phyloP scores from a whole-genome alignment of 2,797 vertebrate species.

The Microctenopoma stevenorrisi region DNA sequence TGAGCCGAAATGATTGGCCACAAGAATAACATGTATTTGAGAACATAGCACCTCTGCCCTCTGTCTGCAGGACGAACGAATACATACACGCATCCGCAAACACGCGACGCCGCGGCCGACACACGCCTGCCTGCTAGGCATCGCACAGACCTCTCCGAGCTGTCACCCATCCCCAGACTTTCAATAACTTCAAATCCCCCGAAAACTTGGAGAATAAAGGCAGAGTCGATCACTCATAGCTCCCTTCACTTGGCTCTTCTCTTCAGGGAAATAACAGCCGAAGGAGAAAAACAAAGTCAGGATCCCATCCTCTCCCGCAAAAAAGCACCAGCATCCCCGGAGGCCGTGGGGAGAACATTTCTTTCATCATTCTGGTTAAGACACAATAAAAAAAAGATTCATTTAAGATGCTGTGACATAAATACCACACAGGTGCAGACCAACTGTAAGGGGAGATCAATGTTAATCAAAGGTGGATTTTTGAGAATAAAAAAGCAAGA shows the following conservation, averaged over 20 bases:
- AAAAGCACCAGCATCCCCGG: constrained; percentile 53
- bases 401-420: constrained; percentile 66
- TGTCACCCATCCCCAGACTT: constrained; percentile 74
- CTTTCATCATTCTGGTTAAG: constrained; percentile 70
- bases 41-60: constrained; percentile 53
- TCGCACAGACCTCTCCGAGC: constrained; percentile 62
- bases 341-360: constrained; percentile 59
- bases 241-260: constrained; percentile 58
- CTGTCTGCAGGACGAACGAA: constrained; percentile 15
- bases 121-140: constrained; percentile 59
- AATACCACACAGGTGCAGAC: constrained; percentile 49
- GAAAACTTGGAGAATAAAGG: constrained; percentile 77
- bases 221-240: constrained; percentile 79
- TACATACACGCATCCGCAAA: constrained; percentile 6
- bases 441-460: constrained; percentile 51
- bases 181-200: constrained; percentile 80
- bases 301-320: constrained; percentile 63
- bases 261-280: constrained; percentile 81
- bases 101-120: constrained; percentile 18
- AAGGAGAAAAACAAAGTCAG: constrained; percentile 80
- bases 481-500: constrained; percentile 41
- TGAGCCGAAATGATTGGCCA: constrained; percentile 69
- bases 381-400: constrained; percentile 68
- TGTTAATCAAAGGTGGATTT: constrained; percentile 63
- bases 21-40: constrained; percentile 60